Evolutionary conservation across 2,113 vertebrate species (phyloP).

Genomic region (Tachysurus fulvidraco): DNA sequence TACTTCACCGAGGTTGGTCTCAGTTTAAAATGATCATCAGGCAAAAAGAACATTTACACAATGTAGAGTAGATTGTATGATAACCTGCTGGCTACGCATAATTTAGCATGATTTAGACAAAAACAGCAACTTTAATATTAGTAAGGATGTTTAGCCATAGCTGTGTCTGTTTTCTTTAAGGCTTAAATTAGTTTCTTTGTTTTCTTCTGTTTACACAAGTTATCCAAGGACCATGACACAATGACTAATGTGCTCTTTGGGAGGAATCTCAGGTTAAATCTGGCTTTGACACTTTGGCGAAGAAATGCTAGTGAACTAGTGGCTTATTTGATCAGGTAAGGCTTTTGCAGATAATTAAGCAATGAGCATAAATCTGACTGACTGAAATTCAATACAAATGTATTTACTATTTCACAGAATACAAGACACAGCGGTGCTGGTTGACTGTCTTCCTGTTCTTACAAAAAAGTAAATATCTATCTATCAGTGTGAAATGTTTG

Average conservation of each 20-base stretch:
- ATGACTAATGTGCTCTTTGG: conserved; percentile 94
- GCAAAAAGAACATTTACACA: neutral
- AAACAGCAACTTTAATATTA: neutral
- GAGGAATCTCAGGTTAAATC: conserved; percentile 91
- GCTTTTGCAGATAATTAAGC: neutral
- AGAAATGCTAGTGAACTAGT: conserved; percentile 92
- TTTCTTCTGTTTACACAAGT: conserved; percentile 65
- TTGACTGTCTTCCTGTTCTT: conserved; percentile 93
- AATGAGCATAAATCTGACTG: neutral
- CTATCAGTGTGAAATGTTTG: neutral
- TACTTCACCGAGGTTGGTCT: conserved; percentile 87
- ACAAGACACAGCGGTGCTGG: conserved; percentile 89
- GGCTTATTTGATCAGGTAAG: conserved; percentile 92
- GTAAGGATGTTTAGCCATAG: neutral
- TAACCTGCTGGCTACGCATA: neutral
- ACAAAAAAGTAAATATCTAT: conserved; percentile 84
- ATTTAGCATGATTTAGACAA: neutral
- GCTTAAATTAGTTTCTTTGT: neutral
- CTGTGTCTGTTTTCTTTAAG: neutral
- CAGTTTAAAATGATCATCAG: neutral
- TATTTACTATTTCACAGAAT: conserved; percentile 75
- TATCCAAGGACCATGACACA: conserved; percentile 95
- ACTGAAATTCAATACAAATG: too few relatives aligned
- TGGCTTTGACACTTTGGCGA: conserved; percentile 96
- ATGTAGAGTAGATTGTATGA: neutral